Evolutionary conservation across 2,113 vertebrate species (phyloP).

Genomic region (Pycnonotus jocosus): DNA sequence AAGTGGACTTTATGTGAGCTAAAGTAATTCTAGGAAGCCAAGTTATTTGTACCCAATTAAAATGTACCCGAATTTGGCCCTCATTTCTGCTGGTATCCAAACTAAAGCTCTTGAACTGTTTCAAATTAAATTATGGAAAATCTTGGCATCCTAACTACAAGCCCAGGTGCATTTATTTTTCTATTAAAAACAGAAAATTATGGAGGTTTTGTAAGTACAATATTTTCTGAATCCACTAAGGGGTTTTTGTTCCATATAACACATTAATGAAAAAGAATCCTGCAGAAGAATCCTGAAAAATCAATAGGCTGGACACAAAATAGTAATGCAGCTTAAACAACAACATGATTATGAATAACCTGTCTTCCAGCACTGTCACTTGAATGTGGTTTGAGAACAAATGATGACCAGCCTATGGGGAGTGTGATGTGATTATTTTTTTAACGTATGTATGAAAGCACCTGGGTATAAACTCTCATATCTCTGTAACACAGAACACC

Average conservation of each 20-base stretch:
- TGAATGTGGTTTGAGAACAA: not conserved
- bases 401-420: not conserved
- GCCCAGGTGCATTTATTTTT: conserved; percentile 42
- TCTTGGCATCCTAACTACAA: not conserved
- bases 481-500: not conserved
- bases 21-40: not conserved
- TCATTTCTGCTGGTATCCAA: not conserved
- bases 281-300: conserved; percentile 50
- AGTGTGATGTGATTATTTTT: not conserved
- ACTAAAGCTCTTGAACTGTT: conserved; percentile 19
- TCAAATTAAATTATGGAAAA: conserved; percentile 32
- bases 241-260: not conserved
- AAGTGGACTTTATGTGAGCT: not conserved
- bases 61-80: conserved; percentile 2
- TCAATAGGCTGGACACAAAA: conserved; percentile 25
- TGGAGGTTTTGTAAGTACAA: not conserved
- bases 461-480: not conserved
- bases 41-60: not conserved
- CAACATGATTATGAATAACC: conserved; percentile 37
- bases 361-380: not conserved
- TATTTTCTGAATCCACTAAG: not conserved
- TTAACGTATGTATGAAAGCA: not conserved
- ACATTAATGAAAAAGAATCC: conserved; percentile 14
- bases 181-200: conserved; percentile 14
- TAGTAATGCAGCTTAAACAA: conserved; percentile 29